phyloP scores from a whole-genome alignment of 1,140 invertebrate species.

The Mylabris phalerata region DNA sequence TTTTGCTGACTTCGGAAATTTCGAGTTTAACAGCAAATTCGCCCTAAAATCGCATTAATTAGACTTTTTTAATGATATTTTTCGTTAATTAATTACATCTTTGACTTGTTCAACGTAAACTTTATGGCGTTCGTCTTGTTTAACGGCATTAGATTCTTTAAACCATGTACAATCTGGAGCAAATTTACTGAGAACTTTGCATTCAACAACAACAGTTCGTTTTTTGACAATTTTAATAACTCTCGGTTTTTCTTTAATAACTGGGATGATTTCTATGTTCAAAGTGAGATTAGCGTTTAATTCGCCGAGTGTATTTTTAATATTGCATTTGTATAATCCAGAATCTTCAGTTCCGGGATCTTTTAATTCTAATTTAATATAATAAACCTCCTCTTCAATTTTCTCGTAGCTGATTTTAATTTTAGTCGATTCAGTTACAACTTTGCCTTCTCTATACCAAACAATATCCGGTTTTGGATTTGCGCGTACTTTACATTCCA shows the following conservation, averaged over 20 bases:
- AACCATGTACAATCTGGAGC: constrained; percentile 85
- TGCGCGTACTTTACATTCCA: constrained; percentile 94
- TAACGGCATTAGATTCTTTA: constrained; percentile 73
- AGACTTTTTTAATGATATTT: not conserved
- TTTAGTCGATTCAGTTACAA: constrained; percentile 72
- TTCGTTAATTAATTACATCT: constrained; percentile 50
- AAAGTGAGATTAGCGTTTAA: constrained; percentile 93
- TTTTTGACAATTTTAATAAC: constrained; percentile 84
- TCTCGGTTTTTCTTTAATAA: constrained; percentile 87
- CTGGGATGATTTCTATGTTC: constrained; percentile 95
- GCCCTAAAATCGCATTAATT: constrained; percentile 49
- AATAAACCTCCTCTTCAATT: constrained; percentile 78
- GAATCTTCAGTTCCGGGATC: constrained; percentile 92
- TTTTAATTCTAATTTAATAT: constrained; percentile 82
- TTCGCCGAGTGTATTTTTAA: constrained; percentile 93
- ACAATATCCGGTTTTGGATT: constrained; percentile 88
- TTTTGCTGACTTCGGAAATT: constrained; percentile 68
- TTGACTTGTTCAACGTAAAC: constrained; percentile 70
- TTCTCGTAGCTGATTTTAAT: constrained; percentile 67
- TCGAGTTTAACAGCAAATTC: constrained; percentile 84
- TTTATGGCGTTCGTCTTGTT: constrained; percentile 65
- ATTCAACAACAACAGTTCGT: constrained; percentile 84
- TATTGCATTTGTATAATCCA: constrained; percentile 96
- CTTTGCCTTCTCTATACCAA: constrained; percentile 82
- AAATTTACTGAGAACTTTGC: constrained; percentile 79